Base-by-base conservation (phyloP, 2,888 invertebrate species). In the Rhogogaster chlorosoma region DNA sequence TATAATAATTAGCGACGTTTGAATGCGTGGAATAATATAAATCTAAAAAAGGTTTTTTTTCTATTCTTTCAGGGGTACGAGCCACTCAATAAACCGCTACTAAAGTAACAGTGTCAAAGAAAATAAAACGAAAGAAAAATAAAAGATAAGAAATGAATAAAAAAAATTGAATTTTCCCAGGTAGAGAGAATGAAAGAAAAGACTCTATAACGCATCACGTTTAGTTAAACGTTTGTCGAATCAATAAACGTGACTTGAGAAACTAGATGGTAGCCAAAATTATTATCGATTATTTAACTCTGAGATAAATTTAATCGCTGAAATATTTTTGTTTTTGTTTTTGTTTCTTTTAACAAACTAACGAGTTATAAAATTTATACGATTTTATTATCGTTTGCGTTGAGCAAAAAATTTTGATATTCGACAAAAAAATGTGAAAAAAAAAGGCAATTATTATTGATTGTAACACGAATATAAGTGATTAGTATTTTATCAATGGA, bases 51-150 rank as follows among this genome's bases (percentile, higher is more conserved):
- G 38, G 38, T 53, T 82, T 67, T 70, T 78, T 53, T 85, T 86
- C 85, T 86, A 82, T 86, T 67, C 29, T 90, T 90, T 77, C 88
- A 93, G 93, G 93, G 92, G 83, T 93, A 93, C 85, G 91, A 91
- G 85, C 92, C 90, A 85, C 88, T 93, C 53, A 89, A 87, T 84
- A 90, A 91, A 87, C 88, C 92, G 22, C 89, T 70, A 26, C 42
- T 83, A 45, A 29, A 67, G 26, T 67, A 83, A 83, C 83, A 70
- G 36, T 45, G 45, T 45, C 15, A 7, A 64, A 49, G n/a, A n/a
- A n/a, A n/a, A n/a, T n/a, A 36, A 78, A 78, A 32, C 6, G 18
- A 9, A 49, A 77, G 53, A 26, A 53, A 45, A 12, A 22, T 38
- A 45, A 45, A n/a, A 15, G 29, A 49, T 26, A 45, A 26, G 22